phyloP scores from a whole-genome alignment of 2,888 invertebrate species.

The Rosalia funebris region DNA sequence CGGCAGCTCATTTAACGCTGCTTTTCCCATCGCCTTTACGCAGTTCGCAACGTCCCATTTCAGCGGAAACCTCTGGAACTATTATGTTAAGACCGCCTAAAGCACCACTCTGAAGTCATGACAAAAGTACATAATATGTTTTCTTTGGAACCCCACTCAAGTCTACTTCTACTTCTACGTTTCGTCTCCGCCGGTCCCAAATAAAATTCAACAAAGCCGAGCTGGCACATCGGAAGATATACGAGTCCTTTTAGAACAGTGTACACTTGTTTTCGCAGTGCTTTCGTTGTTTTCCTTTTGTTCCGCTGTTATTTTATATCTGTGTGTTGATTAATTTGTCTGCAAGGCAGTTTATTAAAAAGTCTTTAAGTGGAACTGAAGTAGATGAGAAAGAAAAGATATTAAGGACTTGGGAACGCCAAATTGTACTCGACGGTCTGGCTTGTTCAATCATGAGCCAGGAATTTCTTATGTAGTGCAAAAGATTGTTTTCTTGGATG shows the following conservation, averaged over 20 bases:
- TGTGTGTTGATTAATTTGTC: slow-evolving; percentile 24
- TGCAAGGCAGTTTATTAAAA: slow-evolving; percentile 3
- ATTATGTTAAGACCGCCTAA: slow-evolving; percentile 42
- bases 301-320: slow-evolving; percentile 8
- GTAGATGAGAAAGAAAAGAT: no score
- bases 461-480: no score
- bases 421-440: no score
- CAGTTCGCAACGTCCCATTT: slow-evolving; percentile 1
- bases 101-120: slow-evolving; percentile 21
- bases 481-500: no score
- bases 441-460: no score
- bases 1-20: no score
- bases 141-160: slow-evolving; percentile 7
- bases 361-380: neutral
- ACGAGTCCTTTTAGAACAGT: slow-evolving; percentile 25
- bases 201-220: slow-evolving; percentile 20
- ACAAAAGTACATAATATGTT: slow-evolving; percentile 24
- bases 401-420: no score
- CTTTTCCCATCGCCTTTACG: no score
- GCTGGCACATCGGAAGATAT: slow-evolving; percentile 24
- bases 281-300: slow-evolving; percentile 12
- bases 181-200: slow-evolving; percentile 14
- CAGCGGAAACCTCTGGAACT: slow-evolving; percentile 32
- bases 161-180: no score
- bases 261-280: slow-evolving; percentile 27